Conservation (phyloP, 2,888 invertebrate species). For the Noctua janthina region DNA sequence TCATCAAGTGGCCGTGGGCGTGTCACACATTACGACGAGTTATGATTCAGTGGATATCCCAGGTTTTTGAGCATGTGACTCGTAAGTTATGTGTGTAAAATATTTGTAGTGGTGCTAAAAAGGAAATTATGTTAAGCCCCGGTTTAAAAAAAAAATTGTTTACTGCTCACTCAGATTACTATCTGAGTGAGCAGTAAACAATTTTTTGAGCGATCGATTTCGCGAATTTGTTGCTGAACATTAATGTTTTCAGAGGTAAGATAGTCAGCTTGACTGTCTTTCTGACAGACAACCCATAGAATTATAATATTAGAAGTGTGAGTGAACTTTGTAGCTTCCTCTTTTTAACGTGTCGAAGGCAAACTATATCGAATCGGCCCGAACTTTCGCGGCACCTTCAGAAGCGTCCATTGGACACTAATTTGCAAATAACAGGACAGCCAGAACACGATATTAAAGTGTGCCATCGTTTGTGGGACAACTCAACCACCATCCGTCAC, state of each 20-base stretch:
- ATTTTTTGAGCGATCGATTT: neutral
- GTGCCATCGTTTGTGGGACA: neutral
- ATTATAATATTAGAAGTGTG: neutral
- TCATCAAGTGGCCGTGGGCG: neutral
- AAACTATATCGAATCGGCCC: neutral
- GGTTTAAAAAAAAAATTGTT: too few relatives aligned
- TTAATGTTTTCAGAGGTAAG: neutral
- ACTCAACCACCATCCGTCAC: neutral
- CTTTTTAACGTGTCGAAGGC: neutral
- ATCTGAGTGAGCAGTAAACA: neutral
- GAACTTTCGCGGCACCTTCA: neutral
- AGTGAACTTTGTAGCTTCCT: neutral
- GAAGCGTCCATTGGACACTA: neutral
- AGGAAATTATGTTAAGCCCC: conserved; percentile 13
- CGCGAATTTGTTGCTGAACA: neutral
- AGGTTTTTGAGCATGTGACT: neutral
- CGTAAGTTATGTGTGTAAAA: conserved; percentile 3
- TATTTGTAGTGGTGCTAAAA: conserved; percentile 11
- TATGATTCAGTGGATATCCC: conserved; percentile 34
- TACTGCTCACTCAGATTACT: too few relatives aligned
- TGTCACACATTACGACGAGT: neutral
- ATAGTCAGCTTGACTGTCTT: neutral
- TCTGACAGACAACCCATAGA: too few relatives aligned
- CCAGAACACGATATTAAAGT: neutral
- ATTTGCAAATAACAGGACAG: neutral